Percentiles rank a stretch among this genome's conserved stretches.
Conservation (phyloP, 2,888 invertebrate genomes). For the Beris chalybata region DNA sequence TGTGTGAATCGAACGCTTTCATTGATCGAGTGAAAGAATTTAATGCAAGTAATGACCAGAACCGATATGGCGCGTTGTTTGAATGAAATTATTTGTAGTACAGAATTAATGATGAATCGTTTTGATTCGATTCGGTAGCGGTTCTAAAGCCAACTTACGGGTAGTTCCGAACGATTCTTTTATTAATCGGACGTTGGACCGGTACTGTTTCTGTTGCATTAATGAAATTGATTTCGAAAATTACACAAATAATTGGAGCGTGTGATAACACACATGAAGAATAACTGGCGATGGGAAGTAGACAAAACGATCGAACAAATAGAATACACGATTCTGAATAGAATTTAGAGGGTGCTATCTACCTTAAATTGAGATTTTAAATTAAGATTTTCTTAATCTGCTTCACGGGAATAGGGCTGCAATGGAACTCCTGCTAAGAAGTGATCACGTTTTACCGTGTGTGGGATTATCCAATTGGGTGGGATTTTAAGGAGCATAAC, state of each 20-base stretch:
- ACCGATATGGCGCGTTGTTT: not conserved
- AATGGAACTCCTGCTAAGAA: too few species aligned
- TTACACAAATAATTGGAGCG: constrained; percentile 10
- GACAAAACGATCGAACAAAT: too few species aligned
- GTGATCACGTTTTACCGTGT: too few species aligned
- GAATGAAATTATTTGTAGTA: not conserved
- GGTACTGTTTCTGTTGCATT: not conserved
- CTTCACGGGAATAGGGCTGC: too few species aligned
- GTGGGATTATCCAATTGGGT: too few species aligned
- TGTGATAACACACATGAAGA: not conserved
- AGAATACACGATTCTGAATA: too few species aligned
- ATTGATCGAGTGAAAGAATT: constrained; percentile 4
- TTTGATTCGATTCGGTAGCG: constrained; percentile 13
- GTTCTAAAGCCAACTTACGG: not conserved
- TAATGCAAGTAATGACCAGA: constrained; percentile 20
- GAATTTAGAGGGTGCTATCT: too few species aligned
- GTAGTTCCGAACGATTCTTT: not conserved
- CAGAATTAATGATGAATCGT: not conserved
- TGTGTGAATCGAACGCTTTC: not conserved
- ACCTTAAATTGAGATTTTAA: too few species aligned
- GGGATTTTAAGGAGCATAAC: too few species aligned
- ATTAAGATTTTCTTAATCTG: too few species aligned
- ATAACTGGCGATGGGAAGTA: too few species aligned
- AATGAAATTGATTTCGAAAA: constrained; percentile 19
- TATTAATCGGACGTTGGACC: not conserved